Conservation (phyloP, 2,113 vertebrate species). For the Benitochromis conjunctus region DNA sequence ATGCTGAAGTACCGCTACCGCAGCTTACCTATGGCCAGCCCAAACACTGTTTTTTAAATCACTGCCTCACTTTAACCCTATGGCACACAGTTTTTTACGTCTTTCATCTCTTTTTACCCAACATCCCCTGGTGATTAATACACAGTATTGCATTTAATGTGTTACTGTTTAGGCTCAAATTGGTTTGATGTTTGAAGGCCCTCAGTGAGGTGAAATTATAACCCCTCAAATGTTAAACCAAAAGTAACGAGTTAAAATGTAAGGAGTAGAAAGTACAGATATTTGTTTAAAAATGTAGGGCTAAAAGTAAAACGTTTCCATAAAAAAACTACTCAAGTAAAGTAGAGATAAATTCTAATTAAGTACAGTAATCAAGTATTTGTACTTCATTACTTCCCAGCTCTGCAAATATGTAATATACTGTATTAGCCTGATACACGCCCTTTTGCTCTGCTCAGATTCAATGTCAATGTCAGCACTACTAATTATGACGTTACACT, state of each 20-base stretch:
- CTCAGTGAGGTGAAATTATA: background rate
- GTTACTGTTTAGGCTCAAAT: background rate
- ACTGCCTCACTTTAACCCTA: background rate
- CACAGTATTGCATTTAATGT: background rate
- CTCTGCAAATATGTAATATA: background rate
- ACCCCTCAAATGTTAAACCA: background rate
- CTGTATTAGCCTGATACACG: conserved; percentile 1
- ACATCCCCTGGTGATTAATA: background rate
- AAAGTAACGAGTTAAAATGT: background rate
- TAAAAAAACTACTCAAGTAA: background rate
- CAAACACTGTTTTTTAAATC: accelerated
- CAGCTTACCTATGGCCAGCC: background rate
- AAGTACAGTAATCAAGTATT: background rate
- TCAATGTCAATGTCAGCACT: conserved; percentile 3
- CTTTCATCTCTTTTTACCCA: background rate
- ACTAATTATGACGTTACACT: conserved; percentile 47
- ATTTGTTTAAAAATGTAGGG: background rate
- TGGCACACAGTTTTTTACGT: background rate
- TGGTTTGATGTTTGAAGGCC: background rate
- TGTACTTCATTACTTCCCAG: background rate
- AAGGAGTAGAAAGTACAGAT: background rate
- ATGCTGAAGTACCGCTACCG: background rate
- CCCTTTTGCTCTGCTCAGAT: background rate
- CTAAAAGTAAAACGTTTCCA: background rate
- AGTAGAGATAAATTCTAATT: background rate